A percentile compares a stretch with the other conserved stretches of the same genome.
These are phyloP conservation scores for Pammene aurita DNA, from an alignment of 2,888 invertebrate genomes.

Conservation along the genomic window DNA sequence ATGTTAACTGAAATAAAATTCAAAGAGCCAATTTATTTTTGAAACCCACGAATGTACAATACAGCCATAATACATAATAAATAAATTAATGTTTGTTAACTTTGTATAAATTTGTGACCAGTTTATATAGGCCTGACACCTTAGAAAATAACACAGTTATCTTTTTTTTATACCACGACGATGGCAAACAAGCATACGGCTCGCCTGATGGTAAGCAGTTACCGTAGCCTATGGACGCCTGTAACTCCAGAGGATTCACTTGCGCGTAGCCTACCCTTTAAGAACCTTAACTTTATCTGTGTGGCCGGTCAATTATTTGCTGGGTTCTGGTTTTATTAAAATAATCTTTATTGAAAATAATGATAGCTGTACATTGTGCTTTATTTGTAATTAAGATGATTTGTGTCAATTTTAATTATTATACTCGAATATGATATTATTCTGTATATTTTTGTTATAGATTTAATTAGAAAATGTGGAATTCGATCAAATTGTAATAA, in stretches of 20 bases:
- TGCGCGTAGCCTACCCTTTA: too few species aligned
- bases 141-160: neutral
- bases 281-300: too few species aligned
- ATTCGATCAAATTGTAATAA: constrained; percentile 3
- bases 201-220: too few species aligned
- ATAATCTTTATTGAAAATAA: neutral
- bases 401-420: constrained; percentile 26
- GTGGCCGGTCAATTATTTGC: neutral
- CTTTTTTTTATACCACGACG: too few species aligned
- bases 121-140: neutral
- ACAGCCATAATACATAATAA: constrained; percentile 30
- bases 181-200: too few species aligned
- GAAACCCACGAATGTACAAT: constrained; percentile 13
- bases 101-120: neutral
- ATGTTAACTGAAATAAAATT: constrained; percentile 11
- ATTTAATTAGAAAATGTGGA: neutral
- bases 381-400: constrained; percentile 29
- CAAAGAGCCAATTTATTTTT: neutral
- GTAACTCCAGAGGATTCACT: too few species aligned
- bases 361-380: constrained; percentile 32
- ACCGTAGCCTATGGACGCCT: too few species aligned
- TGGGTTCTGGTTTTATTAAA: neutral
- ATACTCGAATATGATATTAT: constrained; percentile 33
- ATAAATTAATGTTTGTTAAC: constrained; percentile 12
- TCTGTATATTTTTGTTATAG: constrained; percentile 11